These are phyloP conservation scores for Tenualosa thibaudeaui DNA, from an alignment of 2,797 vertebrate genomes.

Conservation along the genomic window DNA sequence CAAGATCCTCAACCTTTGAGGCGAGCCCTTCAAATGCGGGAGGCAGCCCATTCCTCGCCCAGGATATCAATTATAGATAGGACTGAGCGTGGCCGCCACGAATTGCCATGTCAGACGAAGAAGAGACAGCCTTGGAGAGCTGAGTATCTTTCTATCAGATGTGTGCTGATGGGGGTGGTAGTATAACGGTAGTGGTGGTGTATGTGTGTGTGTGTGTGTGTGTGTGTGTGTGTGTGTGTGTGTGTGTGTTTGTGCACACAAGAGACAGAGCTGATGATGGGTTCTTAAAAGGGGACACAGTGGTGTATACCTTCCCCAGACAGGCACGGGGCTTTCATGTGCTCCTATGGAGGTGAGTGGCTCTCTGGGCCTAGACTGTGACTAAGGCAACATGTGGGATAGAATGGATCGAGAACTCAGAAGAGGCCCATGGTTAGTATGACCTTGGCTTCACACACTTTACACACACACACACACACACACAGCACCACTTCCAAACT, in stretches of 20 bases:
- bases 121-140: constrained; percentile 97
- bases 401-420: not conserved
- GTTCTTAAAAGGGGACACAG: constrained; percentile 75
- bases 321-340: constrained; percentile 43
- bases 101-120: constrained; percentile 90
- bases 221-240: constrained; percentile 56
- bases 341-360: constrained; percentile 30
- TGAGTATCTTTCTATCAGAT: constrained; percentile 98
- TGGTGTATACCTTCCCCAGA: constrained; percentile 59
- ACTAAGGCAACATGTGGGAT: constrained; percentile 38
- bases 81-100: constrained; percentile 89
- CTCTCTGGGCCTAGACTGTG: constrained; percentile 38
- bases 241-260: constrained; percentile 54
- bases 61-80: constrained; percentile 99
- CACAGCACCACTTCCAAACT: not conserved
- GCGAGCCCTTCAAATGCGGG: constrained; percentile 92
- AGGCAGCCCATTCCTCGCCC: constrained; percentile 89
- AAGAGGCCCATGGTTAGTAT: not conserved
- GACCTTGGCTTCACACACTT: not conserved
- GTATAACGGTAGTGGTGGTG: constrained; percentile 57
- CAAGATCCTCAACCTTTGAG: constrained; percentile 97
- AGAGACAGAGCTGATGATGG: constrained; percentile 24
- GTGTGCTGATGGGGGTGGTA: constrained; percentile 62
- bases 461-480: not conserved
- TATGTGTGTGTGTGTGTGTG: constrained; percentile 46